Base-by-base conservation (phyloP, 2,113 vertebrate genomes). In the Cranoglanis bouderius region DNA sequence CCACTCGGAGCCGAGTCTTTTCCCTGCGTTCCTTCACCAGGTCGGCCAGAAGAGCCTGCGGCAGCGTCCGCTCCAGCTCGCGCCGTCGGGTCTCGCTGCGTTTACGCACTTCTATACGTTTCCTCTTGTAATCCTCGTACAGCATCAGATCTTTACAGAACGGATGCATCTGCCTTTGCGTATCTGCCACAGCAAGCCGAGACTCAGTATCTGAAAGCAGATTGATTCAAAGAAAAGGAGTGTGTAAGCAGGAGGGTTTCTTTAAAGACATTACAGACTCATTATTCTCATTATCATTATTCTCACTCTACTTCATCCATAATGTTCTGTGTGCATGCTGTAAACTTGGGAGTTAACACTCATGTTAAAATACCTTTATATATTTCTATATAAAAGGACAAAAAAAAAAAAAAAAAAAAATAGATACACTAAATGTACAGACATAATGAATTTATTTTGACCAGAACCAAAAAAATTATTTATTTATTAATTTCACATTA, bases 1-100 rank as follows among this genome's bases (percentile, higher is more conserved):
- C 93, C 40, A 93, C 93, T 8, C 93, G 82, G 59, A 93, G 90
- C 2, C 93, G 91, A 19, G 93, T 93, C 89, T 93, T 93, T 87
- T 93, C 93, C 63, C 93, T 85, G 35, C 93, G 89, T 85, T 93
- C 93, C 75, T 90, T 89, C 0, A 94, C 95, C 92, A 96, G 90
- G 21, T 95, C 95, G 1, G 94, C 94, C 51, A 95, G 91, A 51
- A 96, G 93, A 0, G 96, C 95, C 92, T 96, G 95, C 24, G 96
- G 95, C 53, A 96, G 90, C 0, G 90, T 92, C 65, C 95, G 95
- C 89, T 96, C 96, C 93, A 95, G 90, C 88, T 96, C 95, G 0
- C 95, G 90, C 51, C 95, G 91, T 4, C 93, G 88, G 85, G 61
- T 93, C 67, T 94, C 91, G 85, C 91, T 95, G 46, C 91, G 90